Base-by-base conservation (phyloP, 1,140 invertebrate genomes). In the Maconellicoccus hirsutus region DNA sequence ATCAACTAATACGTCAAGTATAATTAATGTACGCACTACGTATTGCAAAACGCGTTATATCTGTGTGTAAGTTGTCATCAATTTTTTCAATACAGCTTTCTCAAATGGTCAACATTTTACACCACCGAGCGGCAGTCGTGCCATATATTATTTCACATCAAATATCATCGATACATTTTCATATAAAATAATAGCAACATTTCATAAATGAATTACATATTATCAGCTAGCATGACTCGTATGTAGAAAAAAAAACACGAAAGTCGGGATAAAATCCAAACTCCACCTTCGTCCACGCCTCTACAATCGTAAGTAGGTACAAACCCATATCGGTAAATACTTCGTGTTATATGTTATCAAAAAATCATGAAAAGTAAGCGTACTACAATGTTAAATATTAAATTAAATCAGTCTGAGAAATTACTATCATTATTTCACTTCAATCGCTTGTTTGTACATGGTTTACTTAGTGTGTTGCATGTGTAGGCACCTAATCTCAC, bases 201-300 rank as follows among this genome's bases (percentile, higher is more conserved):
- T 52, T 52, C 42, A 16, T 52, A 52, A 7, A 38, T 16, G 12
- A 52, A 52, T 52, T 52, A 52, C 42, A 19, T 52, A 52, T 52
- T 52, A 52, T 52, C 42, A 19, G 42, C n/a, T 3, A 16, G 42
- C 42, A 52, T 16, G 12, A 2, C 42, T 52, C n/a, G 12, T 52
- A 52, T 16, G n/a, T 52, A 16, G n/a, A 52, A 52, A 52, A 52
- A 19, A 52, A 8, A 16, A 52, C 42, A 52, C 42, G 42, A 19
- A 33, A 33, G 29, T 33, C n/a, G 42, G 42, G 42, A 52, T 52
- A 52, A 52, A 52, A 52, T 52, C n/a, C 16, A 52, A 52, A 52
- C 42, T 52, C 42, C 42, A 52, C 42, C 42, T 52, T 52, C n/a
- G n/a, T 52, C 42, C 42, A 52, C 42, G 42, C 42, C 42, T 52